A percentile compares a stretch with the other conserved stretches of the same genome.
These are phyloP conservation scores for Drosophila atripex DNA, from an alignment of 2,888 invertebrate genomes.

Conservation along the genomic window DNA sequence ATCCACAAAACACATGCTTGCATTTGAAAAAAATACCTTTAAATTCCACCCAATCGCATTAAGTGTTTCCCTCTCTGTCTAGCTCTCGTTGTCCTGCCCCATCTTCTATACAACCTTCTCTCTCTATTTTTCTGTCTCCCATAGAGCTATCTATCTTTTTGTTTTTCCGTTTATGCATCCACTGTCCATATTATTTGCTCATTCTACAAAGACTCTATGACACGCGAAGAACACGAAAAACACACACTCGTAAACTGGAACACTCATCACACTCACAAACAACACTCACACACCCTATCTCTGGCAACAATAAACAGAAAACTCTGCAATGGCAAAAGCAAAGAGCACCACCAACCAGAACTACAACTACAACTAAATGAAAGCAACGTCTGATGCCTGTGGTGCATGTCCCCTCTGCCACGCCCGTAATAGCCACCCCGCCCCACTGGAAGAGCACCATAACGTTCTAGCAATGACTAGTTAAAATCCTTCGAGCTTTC, in stretches of 20 bases:
- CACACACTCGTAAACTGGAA: constrained; percentile 35
- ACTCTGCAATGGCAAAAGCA: constrained; percentile 40
- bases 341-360: constrained; percentile 38
- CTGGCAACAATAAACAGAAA: constrained; percentile 29
- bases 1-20: constrained; percentile 65
- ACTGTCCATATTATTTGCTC: constrained; percentile 30
- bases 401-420: constrained; percentile 56
- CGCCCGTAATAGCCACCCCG: neutral
- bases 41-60: constrained; percentile 43
- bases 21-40: constrained; percentile 57
- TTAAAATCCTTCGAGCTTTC: neutral
- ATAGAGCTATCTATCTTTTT: constrained; percentile 27
- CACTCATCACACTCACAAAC: constrained; percentile 41
- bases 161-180: constrained; percentile 40
- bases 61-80: constrained; percentile 55
- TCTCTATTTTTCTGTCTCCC: constrained; percentile 29
- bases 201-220: constrained; percentile 18
- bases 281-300: constrained; percentile 30
- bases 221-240: constrained; percentile 30
- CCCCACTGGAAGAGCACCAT: constrained; percentile 24
- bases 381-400: constrained; percentile 52
- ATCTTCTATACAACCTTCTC: constrained; percentile 36
- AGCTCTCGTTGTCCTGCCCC: constrained; percentile 57
- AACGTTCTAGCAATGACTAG: neutral
- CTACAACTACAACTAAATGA: constrained; percentile 25